Conservation (phyloP, 2,113 vertebrate species). For the Trematomus loennbergii region DNA sequence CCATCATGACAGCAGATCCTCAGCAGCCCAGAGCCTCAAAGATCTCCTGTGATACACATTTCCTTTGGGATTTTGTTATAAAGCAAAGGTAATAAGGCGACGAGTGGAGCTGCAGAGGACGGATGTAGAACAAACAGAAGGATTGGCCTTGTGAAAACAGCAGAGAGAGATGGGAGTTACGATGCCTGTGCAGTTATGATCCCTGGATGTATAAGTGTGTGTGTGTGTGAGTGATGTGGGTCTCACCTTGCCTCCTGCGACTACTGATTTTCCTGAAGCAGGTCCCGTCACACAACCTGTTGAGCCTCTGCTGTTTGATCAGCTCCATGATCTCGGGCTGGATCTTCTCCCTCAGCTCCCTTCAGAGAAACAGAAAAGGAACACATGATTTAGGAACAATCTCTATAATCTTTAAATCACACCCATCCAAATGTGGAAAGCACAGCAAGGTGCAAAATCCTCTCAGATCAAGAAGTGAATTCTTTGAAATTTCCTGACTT, state of each 20-base stretch:
- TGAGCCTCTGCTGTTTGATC: conserved; percentile 98
- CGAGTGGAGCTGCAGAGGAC: background rate
- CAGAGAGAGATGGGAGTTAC: background rate
- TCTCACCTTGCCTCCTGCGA: conserved; percentile 95
- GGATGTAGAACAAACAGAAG: conserved; percentile 15
- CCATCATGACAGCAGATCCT: conserved; percentile 17
- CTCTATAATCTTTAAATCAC: background rate
- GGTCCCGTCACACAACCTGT: conserved; percentile 97
- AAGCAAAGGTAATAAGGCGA: conserved; percentile 28
- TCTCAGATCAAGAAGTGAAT: conserved; percentile 1
- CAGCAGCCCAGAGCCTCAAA: conserved; percentile 49
- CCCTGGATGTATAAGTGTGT: background rate
- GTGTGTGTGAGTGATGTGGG: background rate
- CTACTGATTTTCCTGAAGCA: conserved; percentile 99
- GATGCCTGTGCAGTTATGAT: background rate
- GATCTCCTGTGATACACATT: conserved; percentile 25
- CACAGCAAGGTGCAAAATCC: background rate
- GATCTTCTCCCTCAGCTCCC: conserved; percentile 99
- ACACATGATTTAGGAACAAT: background rate
- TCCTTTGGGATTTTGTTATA: conserved; percentile 27
- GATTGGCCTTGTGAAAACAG: conserved; percentile 2
- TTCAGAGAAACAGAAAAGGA: conserved; percentile 60
- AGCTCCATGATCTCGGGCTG: conserved; percentile 99
- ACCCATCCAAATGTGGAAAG: background rate
- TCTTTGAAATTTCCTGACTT: conserved; percentile 4